phyloP scores from a whole-genome alignment of 2,113 vertebrate species.

The Cephalopholis sonnerati region DNA sequence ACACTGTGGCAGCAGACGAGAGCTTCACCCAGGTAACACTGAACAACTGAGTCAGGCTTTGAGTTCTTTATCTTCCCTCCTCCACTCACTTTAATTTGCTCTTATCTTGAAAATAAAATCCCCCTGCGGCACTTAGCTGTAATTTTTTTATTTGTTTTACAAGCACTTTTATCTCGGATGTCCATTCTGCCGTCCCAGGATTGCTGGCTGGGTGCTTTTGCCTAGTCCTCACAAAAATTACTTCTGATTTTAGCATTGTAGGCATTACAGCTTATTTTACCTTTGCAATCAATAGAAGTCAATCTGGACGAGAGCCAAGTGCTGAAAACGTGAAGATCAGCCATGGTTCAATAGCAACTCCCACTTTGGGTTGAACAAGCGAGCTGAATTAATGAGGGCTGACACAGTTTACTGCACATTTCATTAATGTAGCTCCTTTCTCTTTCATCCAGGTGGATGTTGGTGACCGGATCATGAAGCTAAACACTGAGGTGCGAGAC shows the following conservation, averaged over 20 bases:
- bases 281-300: conserved; percentile 51
- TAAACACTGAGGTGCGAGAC: conserved; percentile 96
- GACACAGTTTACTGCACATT: conserved; percentile 42
- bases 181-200: conserved; percentile 42
- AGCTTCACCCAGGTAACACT: conserved; percentile 93
- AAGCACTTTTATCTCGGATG: conserved; percentile 63
- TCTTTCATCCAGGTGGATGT: conserved; percentile 88
- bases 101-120: conserved; percentile 54
- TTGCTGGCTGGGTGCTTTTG: conserved; percentile 47
- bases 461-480: conserved; percentile 97
- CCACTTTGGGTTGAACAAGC: conserved; percentile 43
- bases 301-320: conserved; percentile 48
- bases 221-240: conserved; percentile 33
- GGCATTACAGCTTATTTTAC: conserved; percentile 49
- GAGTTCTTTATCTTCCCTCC: conserved; percentile 54
- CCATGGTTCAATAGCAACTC: conserved; percentile 38
- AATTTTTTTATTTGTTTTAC: conserved; percentile 62
- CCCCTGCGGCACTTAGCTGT: conserved; percentile 45
- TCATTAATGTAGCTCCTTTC: conserved; percentile 15
- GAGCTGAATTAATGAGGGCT: conserved; percentile 33
- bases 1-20: conserved; percentile 97
- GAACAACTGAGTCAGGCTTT: conserved; percentile 57
- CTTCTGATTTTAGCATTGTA: conserved; percentile 33
- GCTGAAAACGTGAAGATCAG: conserved; percentile 51
- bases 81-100: conserved; percentile 65